Evolutionary conservation across 2,113 vertebrate species (phyloP).

Genomic region (Syngnathus scovelli): DNA sequence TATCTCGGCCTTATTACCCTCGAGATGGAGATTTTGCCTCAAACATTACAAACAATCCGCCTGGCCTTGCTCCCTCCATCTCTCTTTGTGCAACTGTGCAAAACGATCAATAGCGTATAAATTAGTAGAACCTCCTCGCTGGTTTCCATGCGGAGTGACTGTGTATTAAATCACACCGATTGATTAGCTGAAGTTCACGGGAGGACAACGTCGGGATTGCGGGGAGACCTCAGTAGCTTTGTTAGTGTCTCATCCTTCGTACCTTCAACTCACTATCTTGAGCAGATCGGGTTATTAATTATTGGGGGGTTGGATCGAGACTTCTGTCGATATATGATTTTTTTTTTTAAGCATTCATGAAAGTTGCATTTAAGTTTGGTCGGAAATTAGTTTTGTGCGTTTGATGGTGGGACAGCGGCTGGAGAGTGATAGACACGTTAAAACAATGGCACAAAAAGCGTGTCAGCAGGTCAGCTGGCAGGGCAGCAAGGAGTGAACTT

Average conservation of each 20-base stretch:
- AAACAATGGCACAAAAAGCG: slow-evolving; percentile 29
- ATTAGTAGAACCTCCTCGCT: slow-evolving; percentile 33
- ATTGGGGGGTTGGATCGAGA: too few relatives aligned
- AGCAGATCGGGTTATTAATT: too few relatives aligned
- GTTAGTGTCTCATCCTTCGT: too few relatives aligned
- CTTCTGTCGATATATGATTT: too few relatives aligned
- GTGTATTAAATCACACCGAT: slow-evolving; percentile 58
- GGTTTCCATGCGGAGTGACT: slow-evolving; percentile 25
- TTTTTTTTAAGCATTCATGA: too few relatives aligned
- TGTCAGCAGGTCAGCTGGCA: slow-evolving; percentile 44
- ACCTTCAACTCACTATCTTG: too few relatives aligned
- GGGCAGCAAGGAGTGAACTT: slow-evolving; percentile 22
- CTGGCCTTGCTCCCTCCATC: slow-evolving; percentile 2
- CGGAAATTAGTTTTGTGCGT: not conserved
- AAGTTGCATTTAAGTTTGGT: not conserved
- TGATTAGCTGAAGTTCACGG: slow-evolving; percentile 52
- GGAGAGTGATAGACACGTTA: slow-evolving; percentile 17
- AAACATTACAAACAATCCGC: slow-evolving; percentile 27
- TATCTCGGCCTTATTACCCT: slow-evolving; percentile 20
- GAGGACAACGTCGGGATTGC: slow-evolving; percentile 35
- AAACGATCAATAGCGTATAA: slow-evolving; percentile 50
- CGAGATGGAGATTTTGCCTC: slow-evolving; percentile 29
- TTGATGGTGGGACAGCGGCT: slow-evolving; percentile 1
- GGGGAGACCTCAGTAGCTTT: slow-evolving; percentile 4
- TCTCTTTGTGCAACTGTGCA: slow-evolving; percentile 22